Conservation (phyloP, 1,140 invertebrate genomes). For the Ceratina australensis region DNA sequence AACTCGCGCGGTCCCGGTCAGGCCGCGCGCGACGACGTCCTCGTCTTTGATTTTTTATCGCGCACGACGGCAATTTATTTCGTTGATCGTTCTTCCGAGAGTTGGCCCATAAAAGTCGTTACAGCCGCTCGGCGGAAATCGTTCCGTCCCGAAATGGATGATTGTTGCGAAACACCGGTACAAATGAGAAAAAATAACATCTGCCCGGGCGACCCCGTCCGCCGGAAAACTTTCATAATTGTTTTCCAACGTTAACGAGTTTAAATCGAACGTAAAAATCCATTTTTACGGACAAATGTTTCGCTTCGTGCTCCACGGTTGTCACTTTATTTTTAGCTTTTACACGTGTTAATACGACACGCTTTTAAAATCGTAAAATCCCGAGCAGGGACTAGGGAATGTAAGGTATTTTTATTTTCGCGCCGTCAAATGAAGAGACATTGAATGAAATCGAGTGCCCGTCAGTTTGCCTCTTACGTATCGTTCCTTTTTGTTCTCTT, state of each 20-base stretch:
- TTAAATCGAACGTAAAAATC: no score
- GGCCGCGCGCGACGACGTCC: not conserved
- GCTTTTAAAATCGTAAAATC: no score
- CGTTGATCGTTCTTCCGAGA: constrained; percentile 60
- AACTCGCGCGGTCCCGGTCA: constrained; percentile 43
- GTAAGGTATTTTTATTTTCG: no score
- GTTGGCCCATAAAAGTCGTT: constrained; percentile 58
- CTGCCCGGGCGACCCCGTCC: no score
- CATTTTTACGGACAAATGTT: no score
- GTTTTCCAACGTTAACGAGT: not conserved
- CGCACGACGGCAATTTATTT: constrained; percentile 55
- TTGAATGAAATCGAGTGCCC: not conserved
- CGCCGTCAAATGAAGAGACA: no score
- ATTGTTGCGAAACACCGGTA: constrained; percentile 2
- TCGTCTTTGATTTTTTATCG: constrained; percentile 56
- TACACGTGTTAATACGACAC: no score
- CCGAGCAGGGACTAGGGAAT: no score
- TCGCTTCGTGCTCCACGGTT: no score
- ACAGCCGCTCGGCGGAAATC: constrained; percentile 38
- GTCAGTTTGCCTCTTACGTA: not conserved
- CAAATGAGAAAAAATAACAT: not conserved
- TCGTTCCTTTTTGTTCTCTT: not conserved
- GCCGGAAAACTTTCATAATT: constrained; percentile 9
- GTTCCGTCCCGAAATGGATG: constrained; percentile 50
- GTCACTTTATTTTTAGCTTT: no score